A percentile compares a stretch with the other conserved stretches of the same genome.
Evolutionary conservation across 2,113 vertebrate species (phyloP).

Genomic region (Notiomystis cincta): DNA sequence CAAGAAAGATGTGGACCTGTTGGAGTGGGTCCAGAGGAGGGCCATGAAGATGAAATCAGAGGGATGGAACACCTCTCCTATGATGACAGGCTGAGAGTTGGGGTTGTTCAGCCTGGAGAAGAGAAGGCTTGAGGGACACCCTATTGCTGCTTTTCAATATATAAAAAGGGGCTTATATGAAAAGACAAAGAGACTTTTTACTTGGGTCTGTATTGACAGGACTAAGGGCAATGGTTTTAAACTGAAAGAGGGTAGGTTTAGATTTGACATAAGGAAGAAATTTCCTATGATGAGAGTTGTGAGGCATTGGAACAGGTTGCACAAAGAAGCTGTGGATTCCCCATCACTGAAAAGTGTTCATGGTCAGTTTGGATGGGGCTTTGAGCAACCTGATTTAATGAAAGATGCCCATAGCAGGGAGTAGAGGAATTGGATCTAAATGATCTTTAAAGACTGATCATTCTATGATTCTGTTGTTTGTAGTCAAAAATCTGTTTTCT

Average conservation of each 20-base stretch:
- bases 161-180: background rate
- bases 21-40: background rate
- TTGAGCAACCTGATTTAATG: background rate
- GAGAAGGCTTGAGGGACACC: background rate
- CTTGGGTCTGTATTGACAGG: background rate
- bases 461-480: background rate
- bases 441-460: background rate
- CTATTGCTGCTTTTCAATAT: background rate
- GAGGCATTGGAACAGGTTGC: background rate
- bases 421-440: background rate
- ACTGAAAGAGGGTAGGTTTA: background rate
- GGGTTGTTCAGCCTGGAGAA: background rate
- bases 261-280: background rate
- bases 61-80: background rate
- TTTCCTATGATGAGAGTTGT: background rate
- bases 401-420: background rate
- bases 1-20: background rate
- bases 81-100: background rate
- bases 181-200: background rate
- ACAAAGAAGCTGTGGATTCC: background rate
- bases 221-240: background rate
- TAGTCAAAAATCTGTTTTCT: background rate
- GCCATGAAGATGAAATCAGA: background rate
- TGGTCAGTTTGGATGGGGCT: background rate
- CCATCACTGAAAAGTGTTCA: background rate